Conservation (phyloP, 2,888 invertebrate genomes). For the Alentia gelatinosa region DNA sequence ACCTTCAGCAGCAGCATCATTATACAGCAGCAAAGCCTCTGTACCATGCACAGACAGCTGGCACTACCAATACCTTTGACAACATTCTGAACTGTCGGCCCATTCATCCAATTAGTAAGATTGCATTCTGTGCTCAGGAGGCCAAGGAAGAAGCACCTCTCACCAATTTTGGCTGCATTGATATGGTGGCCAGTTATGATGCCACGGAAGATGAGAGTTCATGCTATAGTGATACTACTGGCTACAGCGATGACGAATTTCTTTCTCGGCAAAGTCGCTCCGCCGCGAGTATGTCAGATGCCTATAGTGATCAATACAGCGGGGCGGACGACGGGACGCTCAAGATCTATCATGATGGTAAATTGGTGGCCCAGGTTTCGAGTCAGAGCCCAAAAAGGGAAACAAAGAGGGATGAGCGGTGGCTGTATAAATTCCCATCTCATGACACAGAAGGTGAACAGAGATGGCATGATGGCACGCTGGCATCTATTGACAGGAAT, state of each 20-base stretch:
- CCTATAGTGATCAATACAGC: not conserved
- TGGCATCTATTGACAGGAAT: not conserved
- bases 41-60: not conserved
- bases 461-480: not conserved
- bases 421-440: constrained; percentile 23
- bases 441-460: not conserved
- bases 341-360: constrained; percentile 36
- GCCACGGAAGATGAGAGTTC: constrained; percentile 22
- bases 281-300: constrained; percentile 15
- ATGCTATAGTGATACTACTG: constrained; percentile 18
- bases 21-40: not conserved
- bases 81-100: not conserved
- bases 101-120: not conserved
- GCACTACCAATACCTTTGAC: not conserved
- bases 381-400: not conserved
- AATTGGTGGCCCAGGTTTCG: not conserved
- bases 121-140: constrained; percentile 17
- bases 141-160: not conserved
- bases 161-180: constrained; percentile 35
- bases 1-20: not conserved
- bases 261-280: not conserved
- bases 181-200: constrained; percentile 35
- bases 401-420: not conserved
- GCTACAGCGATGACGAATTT: constrained; percentile 27
- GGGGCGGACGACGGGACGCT: not conserved